These are phyloP conservation scores for Heliconius erato DNA, from an alignment of 2,888 invertebrate species.

Conservation along the genomic window DNA sequence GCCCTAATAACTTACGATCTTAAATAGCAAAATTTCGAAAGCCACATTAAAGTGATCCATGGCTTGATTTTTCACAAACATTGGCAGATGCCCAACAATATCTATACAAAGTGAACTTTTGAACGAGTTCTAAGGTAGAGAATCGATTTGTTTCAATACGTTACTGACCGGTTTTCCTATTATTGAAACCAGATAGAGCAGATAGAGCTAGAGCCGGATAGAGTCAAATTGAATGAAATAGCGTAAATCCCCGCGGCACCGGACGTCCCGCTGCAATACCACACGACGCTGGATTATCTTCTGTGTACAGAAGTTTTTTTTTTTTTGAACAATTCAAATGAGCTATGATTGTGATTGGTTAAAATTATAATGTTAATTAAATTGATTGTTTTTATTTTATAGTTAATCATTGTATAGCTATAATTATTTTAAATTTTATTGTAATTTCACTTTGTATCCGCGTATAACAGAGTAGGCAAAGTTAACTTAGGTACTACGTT, in stretches of 20 bases:
- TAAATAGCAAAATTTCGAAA: constrained; percentile 43
- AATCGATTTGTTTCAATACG: constrained; percentile 53
- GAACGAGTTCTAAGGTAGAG: constrained; percentile 47
- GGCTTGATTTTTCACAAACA: constrained; percentile 48
- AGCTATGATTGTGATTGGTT: background rate
- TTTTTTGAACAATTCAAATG: background rate
- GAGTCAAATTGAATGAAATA: constrained; percentile 53
- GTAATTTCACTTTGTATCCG: too few relatives aligned
- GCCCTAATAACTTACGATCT: constrained; percentile 39
- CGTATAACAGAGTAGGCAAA: too few relatives aligned
- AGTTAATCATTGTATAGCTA: too few relatives aligned
- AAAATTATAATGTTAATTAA: background rate
- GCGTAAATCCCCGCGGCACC: constrained; percentile 51
- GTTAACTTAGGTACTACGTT: too few relatives aligned
- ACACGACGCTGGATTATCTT: constrained; percentile 45
- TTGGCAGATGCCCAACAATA: constrained; percentile 48
- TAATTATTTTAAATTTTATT: too few relatives aligned
- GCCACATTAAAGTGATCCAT: constrained; percentile 48
- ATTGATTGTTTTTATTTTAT: background rate
- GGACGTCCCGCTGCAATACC: constrained; percentile 46
- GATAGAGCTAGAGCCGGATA: constrained; percentile 40
- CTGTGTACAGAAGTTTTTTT: background rate
- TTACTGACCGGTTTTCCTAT: constrained; percentile 53
- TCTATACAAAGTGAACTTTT: constrained; percentile 44
- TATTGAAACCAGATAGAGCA: constrained; percentile 44